Evolutionary conservation across 1,140 invertebrate species (phyloP), one percentile per base, ranked within the genome.

Genomic region (Elysia chlorotica): DNA sequence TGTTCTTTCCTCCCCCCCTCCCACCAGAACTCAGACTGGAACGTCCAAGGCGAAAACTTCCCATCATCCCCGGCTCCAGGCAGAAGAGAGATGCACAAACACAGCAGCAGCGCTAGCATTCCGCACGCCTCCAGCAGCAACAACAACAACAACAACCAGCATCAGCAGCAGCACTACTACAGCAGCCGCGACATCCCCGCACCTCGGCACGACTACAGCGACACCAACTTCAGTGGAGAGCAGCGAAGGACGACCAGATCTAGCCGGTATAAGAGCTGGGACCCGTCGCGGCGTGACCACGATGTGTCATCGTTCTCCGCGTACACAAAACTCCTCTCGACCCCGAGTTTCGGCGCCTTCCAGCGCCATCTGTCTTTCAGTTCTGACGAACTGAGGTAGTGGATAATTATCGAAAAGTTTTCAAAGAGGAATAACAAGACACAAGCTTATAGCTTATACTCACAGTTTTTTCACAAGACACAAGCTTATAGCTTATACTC

Each of bases 281-380:
- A 75, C 30, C 31, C 19, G 4, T 63, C 53, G n/a, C 70, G 63
- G 37, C 71, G 72, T 28, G 71, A 57, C 4, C 54, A 69, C 21
- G 74, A 74, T 33, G 74, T 74, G 28, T n/a, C n/a, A n/a, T n/a
- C n/a, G n/a, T 83, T 82, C 77, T 70, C 78, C 30, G 25, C 77
- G 14, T 83, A 83, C 66, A 82, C 80, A 75, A 82, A 81, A 67
- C 65, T 83, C 36, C 79, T 83, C 33, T 80, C 79, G 1, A 41
- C 63, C 19, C 78, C 80, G 37, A 79, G 79, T 21, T 81, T 79
- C 59, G 79, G 76, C 74, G 74, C 77, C 25, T 48, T 73, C 4
- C 59, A 68, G 65, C 81, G 78, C 69, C n/a, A 41, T 21, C 35
- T 75, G 31, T 79, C 74, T 5, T 75, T 74, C 41, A 76, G 74